Base-by-base conservation (phyloP, 2,113 vertebrate species). In the Galeopterus variegatus region DNA sequence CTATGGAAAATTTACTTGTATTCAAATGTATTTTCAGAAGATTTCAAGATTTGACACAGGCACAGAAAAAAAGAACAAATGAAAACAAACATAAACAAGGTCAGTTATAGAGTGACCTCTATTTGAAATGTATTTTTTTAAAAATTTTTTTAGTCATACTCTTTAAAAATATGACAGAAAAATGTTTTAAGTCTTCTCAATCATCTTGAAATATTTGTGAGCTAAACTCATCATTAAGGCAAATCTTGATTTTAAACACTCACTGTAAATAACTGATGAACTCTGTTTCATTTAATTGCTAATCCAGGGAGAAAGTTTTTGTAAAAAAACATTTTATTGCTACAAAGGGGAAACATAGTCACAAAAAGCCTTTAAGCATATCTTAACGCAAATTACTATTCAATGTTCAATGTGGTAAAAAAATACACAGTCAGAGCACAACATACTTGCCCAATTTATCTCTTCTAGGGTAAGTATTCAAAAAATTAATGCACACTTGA, bases 301-400 rank as follows among this genome's bases (percentile, higher is more conserved):
- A 96, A 95, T 90, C 56, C 64, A 94, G 73, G 88, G 70, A 96
- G 72, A 95, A 92, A 93, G 75, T 67, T 88, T 97, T 97, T 98
- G 67, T 96, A 77, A 97, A 97, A 96, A 96, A 97, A 90, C 93
- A 50, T 98, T 99, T 99, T 99, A 99, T 99, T 99, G 97, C 98
- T 99, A 99, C 98, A 99, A 99, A 99, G 97, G 93, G 93, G 96
- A 96, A 98, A 98, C 97, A 98, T 97, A 81, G 97, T 98, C 98
- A 98, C 98, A 98, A 99, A 96, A 98, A 98, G 97, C 96, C 96
- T 98, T 98, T 97, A 97, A 98, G 94, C 97, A 87, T 77, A 95
- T 98, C 95, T 96, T 97, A 98, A 98, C 96, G 98, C 97, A 97
- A 98, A 98, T 90, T 98, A 98, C 97, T 97, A 98, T 96, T 98